Evolutionary conservation across 2,797 vertebrate genomes (phyloP).

Genomic region (Zonotrichia albicollis): DNA sequence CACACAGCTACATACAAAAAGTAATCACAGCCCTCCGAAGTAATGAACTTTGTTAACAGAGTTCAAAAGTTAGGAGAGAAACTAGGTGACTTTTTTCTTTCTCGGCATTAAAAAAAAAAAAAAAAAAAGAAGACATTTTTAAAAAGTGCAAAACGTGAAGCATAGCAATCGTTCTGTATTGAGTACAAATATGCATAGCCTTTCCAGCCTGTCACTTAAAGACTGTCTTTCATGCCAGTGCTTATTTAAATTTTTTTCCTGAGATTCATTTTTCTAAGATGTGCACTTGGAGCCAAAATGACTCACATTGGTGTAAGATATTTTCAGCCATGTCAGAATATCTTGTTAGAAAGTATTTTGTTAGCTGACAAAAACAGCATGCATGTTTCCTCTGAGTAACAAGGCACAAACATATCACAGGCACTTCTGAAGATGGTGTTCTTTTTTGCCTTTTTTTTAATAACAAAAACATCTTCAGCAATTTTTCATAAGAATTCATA

Average conservation of each 20-base stretch:
- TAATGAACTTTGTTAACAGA: neutral
- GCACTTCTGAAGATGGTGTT: neutral
- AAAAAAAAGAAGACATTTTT: too few species aligned
- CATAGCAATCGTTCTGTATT: slow-evolving; percentile 1
- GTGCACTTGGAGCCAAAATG: slow-evolving; percentile 22
- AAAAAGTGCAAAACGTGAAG: neutral
- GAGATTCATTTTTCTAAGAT: neutral
- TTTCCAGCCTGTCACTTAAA: slow-evolving; percentile 40
- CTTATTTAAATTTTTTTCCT: neutral
- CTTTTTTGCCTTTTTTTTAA: neutral
- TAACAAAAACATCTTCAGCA: neutral
- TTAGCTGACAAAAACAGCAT: neutral
- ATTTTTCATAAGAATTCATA: slow-evolving; percentile 26
- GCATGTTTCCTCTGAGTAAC: neutral
- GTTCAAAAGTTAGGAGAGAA: neutral
- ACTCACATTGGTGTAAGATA: neutral
- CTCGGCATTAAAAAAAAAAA: neutral
- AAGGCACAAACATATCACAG: neutral
- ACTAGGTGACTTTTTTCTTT: neutral
- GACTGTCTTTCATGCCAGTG: slow-evolving; percentile 15
- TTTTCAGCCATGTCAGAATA: slow-evolving; percentile 34
- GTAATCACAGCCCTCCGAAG: neutral
- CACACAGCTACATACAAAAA: slow-evolving; percentile 3
- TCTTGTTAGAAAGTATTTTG: slow-evolving; percentile 36
- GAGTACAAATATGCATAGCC: slow-evolving; percentile 35